phyloP scores from a whole-genome alignment of 2,888 invertebrate species.

The Dendrolimus pini region DNA sequence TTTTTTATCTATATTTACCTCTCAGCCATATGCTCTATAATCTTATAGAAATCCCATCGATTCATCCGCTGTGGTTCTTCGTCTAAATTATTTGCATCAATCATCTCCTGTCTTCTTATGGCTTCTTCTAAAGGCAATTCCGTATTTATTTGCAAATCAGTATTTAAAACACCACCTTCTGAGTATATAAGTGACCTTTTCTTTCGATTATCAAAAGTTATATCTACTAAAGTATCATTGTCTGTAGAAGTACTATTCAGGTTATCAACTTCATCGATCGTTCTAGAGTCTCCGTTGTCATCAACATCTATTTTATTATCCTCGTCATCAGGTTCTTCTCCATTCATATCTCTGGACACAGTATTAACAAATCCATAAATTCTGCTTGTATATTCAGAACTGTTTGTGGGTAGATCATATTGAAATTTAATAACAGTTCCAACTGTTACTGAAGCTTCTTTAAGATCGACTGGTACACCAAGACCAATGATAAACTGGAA shows the following conservation, averaged over 20 bases:
- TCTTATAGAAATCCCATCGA: constrained; percentile 81
- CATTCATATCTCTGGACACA: constrained; percentile 58
- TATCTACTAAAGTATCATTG: constrained; percentile 56
- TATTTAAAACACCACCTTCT: constrained; percentile 46
- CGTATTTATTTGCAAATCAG: constrained; percentile 25
- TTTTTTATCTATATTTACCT: constrained; percentile 45
- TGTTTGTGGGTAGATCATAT: constrained; percentile 80
- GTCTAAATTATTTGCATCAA: constrained; percentile 45
- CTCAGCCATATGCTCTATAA: constrained; percentile 76
- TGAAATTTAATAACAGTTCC: constrained; percentile 82
- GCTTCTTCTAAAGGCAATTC: constrained; percentile 60
- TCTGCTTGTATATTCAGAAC: constrained; percentile 73
- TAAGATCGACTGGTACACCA: constrained; percentile 80
- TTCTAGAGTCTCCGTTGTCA: constrained; percentile 23
- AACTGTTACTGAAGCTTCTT: constrained; percentile 78
- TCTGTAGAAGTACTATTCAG: constrained; percentile 25
- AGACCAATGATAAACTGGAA: constrained; percentile 81
- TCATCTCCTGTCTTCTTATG: constrained; percentile 66
- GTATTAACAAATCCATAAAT: constrained; percentile 62
- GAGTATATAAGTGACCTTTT: constrained; percentile 48
- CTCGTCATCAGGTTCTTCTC: constrained; percentile 22
- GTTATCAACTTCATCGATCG: constrained; percentile 21
- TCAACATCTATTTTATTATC: constrained; percentile 20
- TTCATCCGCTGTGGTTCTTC: constrained; percentile 61
- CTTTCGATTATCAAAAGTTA: constrained; percentile 52